phyloP scores from a whole-genome alignment of 2,113 vertebrate genomes.

The Acrocephalus arundinaceus region DNA sequence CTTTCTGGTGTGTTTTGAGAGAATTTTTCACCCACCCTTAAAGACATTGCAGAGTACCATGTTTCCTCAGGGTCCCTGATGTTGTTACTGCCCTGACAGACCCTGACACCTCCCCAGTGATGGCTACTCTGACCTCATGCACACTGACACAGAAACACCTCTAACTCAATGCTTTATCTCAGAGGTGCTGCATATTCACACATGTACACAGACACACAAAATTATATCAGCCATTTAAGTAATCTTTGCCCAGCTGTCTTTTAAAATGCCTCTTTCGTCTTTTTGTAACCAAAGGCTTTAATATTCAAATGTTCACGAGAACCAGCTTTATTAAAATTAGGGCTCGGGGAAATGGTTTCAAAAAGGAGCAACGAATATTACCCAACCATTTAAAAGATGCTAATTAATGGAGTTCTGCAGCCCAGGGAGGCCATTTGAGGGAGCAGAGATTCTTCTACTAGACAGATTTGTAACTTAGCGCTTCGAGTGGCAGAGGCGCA shows the following conservation, averaged over 20 bases:
- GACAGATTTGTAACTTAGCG: slow-evolving; percentile 46
- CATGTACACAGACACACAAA: not conserved
- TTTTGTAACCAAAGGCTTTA: slow-evolving; percentile 75
- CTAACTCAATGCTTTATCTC: slow-evolving; percentile 57
- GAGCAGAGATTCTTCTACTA: slow-evolving; percentile 54
- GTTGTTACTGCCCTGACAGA: not conserved
- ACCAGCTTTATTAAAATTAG: slow-evolving; percentile 81
- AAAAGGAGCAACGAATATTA: slow-evolving; percentile 75
- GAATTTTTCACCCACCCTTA: slow-evolving; percentile 3
- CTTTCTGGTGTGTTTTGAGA: slow-evolving; percentile 34
- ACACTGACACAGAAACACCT: slow-evolving; percentile 5
- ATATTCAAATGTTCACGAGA: slow-evolving; percentile 77
- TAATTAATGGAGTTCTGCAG: slow-evolving; percentile 81
- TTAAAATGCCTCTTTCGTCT: slow-evolving; percentile 72
- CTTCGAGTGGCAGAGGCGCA: slow-evolving; percentile 8
- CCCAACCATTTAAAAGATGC: slow-evolving; percentile 79
- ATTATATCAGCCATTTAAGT: slow-evolving; percentile 40
- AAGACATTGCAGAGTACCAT: not conserved
- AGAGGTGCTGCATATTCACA: slow-evolving; percentile 28
- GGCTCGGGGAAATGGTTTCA: slow-evolving; percentile 73
- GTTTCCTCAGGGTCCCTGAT: not conserved
- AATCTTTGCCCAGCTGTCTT: slow-evolving; percentile 59
- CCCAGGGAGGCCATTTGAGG: slow-evolving; percentile 71
- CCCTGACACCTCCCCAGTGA: not conserved
- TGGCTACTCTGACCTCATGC: not conserved